Base-by-base conservation (phyloP, 2,888 invertebrate species). In the Tetheella fluctuosa region DNA sequence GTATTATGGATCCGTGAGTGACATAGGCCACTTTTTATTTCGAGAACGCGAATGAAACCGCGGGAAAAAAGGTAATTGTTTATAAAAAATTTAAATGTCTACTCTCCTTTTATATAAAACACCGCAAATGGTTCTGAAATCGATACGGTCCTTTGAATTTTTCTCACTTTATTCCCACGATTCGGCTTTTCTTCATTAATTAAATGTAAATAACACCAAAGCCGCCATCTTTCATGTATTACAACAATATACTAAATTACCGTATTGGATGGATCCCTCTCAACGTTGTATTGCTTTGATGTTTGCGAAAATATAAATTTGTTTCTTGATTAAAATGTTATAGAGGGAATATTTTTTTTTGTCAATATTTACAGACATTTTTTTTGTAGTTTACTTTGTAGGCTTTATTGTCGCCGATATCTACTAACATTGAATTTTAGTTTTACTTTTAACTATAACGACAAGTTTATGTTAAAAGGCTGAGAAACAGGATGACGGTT, bases 301-400 rank as follows among this genome's bases (percentile, higher is more conserved):
- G 62, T 60, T 23, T 10, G 39, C 53, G 54, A 30, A 23, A 55
- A 62, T 64, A 62, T 64, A 59, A 64, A 64, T 64, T 60, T 62
- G 60, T 62, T 34, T 55, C 57, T 60, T 64, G 64, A 64, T 64
- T 64, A 64, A 60, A 62, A 58, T 59, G 58, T 58, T 61, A 23
- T n/a, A 52, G 55, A 54, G 59, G 58, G 58, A 58, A 60, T 58
- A 57, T 30, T 37, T 53, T 17, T 30, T 37, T 52, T 23, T 23
- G 25, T 48, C 30, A 23, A 53, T 15, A 20, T 25, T 25, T 42
- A 17, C 12, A 42, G n/a, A 37, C 12, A 20, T 23, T 4, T 4
- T 13, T 10, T 10, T 10, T 30, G 30, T 25, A n/a, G n/a, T n/a
- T n/a, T n/a, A n/a, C n/a, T n/a, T n/a, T n/a, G n/a, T n/a, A n/a